Evolutionary conservation across 2,888 invertebrate species (phyloP).

Genomic region (Drosophila hamatofila): DNA sequence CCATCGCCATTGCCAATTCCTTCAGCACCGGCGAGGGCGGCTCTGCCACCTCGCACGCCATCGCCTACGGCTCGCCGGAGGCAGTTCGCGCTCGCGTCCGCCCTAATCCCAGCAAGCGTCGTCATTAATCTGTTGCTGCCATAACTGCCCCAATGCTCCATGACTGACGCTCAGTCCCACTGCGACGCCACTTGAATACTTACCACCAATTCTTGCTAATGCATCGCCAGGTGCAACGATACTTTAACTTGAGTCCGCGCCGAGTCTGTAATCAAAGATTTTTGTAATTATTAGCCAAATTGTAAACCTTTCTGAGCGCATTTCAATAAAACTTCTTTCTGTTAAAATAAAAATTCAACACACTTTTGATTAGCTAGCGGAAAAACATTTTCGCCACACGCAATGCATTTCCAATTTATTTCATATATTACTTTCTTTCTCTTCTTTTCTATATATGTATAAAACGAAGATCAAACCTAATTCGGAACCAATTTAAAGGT

Average conservation of each 20-base stretch:
- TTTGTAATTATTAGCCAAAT: slow-evolving; percentile 79
- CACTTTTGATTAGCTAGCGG: not conserved
- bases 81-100: slow-evolving; percentile 76
- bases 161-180: slow-evolving; percentile 51
- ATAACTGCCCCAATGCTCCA: slow-evolving; percentile 17
- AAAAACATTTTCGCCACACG: slow-evolving; percentile 13
- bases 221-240: slow-evolving; percentile 42
- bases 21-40: slow-evolving; percentile 85
- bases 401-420: slow-evolving; percentile 45
- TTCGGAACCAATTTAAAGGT: slow-evolving; percentile 18
- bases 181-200: slow-evolving; percentile 46
- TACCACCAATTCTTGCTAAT: slow-evolving; percentile 45
- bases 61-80: slow-evolving; percentile 85
- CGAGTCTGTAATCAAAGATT: slow-evolving; percentile 51
- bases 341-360: slow-evolving; percentile 17
- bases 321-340: slow-evolving; percentile 66
- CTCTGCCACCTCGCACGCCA: slow-evolving; percentile 85
- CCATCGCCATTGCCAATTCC: slow-evolving; percentile 85
- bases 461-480: slow-evolving; percentile 13
- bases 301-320: slow-evolving; percentile 64
- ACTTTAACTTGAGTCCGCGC: slow-evolving; percentile 38
- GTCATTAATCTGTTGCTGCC: slow-evolving; percentile 56
- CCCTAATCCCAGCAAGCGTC: slow-evolving; percentile 77
- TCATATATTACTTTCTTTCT: slow-evolving; percentile 11
- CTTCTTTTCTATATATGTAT: slow-evolving; percentile 18